Evolutionary conservation across 1,140 invertebrate genomes (phyloP), one percentile per base, ranked within the genome.

Genomic region (Dinoponera quadriceps): DNA sequence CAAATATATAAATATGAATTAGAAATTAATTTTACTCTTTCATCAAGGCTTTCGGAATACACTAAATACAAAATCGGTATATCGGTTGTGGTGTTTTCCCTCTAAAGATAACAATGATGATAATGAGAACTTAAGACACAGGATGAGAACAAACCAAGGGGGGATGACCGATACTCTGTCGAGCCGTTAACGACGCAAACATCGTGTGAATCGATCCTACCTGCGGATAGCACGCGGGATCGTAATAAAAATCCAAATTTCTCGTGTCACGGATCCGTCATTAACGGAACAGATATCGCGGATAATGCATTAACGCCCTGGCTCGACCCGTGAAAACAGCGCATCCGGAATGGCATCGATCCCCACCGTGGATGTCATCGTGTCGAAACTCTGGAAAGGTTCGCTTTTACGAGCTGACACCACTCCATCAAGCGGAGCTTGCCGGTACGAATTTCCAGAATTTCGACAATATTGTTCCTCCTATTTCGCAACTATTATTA

Each of bases 401-500:
- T 55, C 25, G 75, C 65, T 80, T 80, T 80, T 38, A 69, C 51
- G 54, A 80, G n/a, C 51, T 59, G 75, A 80, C 75, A 71, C 54
- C 75, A 80, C 51, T 71, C 75, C 51, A 80, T 80, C 75, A 80
- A 59, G 27, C 25, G 48, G 9, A 69, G 22, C 51, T 29, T 33
- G 65, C 57, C 44, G 33, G 27, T 51, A 80, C 54, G 65, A 71
- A 69, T 80, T 80, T 71, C 9, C 62, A 69, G 51, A 80, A 80
- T 80, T 80, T 80, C 22, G 51, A 69, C 65, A 65, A 80, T 80
- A 80, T 80, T 80, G 75, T 80, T 80, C 48, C 33, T 69, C 29
- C 75, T 69, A 69, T 51, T n/a, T 80, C 65, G 75, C 75, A 60
- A 80, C 63, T 71, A 80, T 80, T 71, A 80, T 80, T n/a, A n/a